phyloP scores from a whole-genome alignment of 2,888 invertebrate genomes.

The Parelbella ahira region DNA sequence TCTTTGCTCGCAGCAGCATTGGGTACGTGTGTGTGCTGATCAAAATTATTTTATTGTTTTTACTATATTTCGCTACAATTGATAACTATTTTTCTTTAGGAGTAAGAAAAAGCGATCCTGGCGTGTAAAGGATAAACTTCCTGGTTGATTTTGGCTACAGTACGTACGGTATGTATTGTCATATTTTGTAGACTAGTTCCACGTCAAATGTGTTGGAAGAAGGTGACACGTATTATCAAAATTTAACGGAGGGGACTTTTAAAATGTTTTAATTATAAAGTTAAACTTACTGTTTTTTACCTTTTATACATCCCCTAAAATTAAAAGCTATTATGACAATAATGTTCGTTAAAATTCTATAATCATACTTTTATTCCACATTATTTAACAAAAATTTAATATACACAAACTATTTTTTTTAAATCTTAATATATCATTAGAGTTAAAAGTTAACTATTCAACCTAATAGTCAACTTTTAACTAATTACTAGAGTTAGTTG shows the following conservation, averaged over 20 bases:
- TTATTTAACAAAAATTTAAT: too few relatives aligned
- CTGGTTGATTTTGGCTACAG: slow-evolving; percentile 74
- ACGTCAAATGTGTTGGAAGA: slow-evolving; percentile 77
- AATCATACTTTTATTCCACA: too few relatives aligned
- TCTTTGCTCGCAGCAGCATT: slow-evolving; percentile 71
- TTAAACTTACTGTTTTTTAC: too few relatives aligned
- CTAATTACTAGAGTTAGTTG: too few relatives aligned
- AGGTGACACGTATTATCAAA: slow-evolving; percentile 79
- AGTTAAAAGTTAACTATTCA: too few relatives aligned
- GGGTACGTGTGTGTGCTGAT: slow-evolving; percentile 61
- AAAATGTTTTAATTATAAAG: slow-evolving; percentile 9
- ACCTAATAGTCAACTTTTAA: too few relatives aligned
- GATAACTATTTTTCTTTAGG: slow-evolving; percentile 54
- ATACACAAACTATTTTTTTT: too few relatives aligned
- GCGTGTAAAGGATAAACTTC: slow-evolving; percentile 64
- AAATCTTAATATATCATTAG: too few relatives aligned
- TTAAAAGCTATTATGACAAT: too few relatives aligned
- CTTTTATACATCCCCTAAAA: too few relatives aligned
- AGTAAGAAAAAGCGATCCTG: slow-evolving; percentile 65
- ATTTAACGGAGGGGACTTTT: slow-evolving; percentile 47
- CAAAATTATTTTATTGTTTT: slow-evolving; percentile 42
- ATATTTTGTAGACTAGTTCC: slow-evolving; percentile 64
- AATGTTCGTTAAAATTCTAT: too few relatives aligned
- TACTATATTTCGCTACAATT: slow-evolving; percentile 38
- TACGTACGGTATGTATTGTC: slow-evolving; percentile 68